These are phyloP conservation scores for Zeus faber DNA, from an alignment of 2,113 vertebrate species.

Conservation along the genomic window DNA sequence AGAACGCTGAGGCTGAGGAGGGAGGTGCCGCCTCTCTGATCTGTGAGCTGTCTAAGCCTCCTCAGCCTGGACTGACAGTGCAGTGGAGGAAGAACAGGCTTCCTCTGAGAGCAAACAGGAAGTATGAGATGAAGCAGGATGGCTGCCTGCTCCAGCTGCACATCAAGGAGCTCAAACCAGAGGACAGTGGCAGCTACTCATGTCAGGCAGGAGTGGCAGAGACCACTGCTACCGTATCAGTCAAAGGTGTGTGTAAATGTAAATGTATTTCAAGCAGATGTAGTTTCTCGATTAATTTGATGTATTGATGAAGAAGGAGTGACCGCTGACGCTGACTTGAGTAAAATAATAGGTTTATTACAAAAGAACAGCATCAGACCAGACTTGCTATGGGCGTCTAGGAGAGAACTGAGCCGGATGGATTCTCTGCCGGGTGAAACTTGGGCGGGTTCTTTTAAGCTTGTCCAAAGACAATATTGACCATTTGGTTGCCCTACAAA, in stretches of 20 bases:
- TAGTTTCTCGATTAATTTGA: too few relatives aligned
- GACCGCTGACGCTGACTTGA: too few relatives aligned
- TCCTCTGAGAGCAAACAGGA: conserved; percentile 60
- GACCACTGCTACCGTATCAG: conserved; percentile 66
- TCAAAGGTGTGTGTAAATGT: conserved; percentile 66
- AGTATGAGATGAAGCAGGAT: conserved; percentile 70
- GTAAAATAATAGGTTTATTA: too few relatives aligned
- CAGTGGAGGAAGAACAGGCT: conserved; percentile 46
- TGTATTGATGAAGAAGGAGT: too few relatives aligned
- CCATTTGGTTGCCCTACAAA: too few relatives aligned
- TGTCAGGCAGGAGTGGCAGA: conserved; percentile 57
- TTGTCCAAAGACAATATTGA: too few relatives aligned
- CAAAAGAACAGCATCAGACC: too few relatives aligned
- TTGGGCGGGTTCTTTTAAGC: too few relatives aligned
- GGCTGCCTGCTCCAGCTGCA: conserved; percentile 63
- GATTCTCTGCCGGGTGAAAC: too few relatives aligned
- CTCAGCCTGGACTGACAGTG: conserved; percentile 14
- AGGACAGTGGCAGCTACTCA: conserved; percentile 75
- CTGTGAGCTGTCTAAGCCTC: conserved; percentile 66
- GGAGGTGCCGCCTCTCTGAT: conserved; percentile 62
- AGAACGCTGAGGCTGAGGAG: conserved; percentile 67
- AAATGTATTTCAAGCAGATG: too few relatives aligned
- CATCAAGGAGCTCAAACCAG: conserved; percentile 60
- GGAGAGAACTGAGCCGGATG: too few relatives aligned
- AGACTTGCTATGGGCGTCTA: too few relatives aligned